These are phyloP conservation scores for Catonia carolina DNA, from an alignment of 2,888 invertebrate genomes.

Conservation along the genomic window DNA sequence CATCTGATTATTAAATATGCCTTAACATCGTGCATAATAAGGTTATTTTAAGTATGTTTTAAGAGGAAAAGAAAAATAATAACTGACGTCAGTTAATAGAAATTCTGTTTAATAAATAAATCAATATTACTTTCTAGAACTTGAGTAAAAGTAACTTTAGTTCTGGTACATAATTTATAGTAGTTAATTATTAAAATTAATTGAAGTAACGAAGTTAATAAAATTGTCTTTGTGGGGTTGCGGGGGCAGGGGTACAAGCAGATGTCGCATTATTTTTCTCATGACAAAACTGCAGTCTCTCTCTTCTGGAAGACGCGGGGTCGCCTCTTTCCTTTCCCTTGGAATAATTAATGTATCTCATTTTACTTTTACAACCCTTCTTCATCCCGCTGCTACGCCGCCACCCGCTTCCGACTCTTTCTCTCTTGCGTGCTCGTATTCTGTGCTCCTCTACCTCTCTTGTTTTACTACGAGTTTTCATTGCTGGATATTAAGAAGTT, in stretches of 20 bases:
- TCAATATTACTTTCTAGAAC: too few relatives aligned
- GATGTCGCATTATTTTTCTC: constrained; percentile 12
- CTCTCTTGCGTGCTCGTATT: background rate
- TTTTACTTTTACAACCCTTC: constrained; percentile 34
- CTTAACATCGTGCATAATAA: too few relatives aligned
- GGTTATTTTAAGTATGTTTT: too few relatives aligned
- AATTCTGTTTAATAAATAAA: too few relatives aligned
- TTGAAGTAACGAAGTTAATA: too few relatives aligned
- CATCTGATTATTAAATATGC: too few relatives aligned
- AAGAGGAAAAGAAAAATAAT: too few relatives aligned
- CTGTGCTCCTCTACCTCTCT: constrained; percentile 16
- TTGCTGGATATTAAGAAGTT: constrained; percentile 37
- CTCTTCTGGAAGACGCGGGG: background rate
- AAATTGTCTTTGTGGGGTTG: too few relatives aligned
- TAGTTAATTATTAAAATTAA: too few relatives aligned
- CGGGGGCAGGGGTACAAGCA: background rate
- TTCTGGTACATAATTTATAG: too few relatives aligned
- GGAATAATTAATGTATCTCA: constrained; percentile 36
- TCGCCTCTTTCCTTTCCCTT: background rate
- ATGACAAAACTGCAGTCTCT: constrained; percentile 7
- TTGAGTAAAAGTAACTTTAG: too few relatives aligned
- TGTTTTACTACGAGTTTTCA: constrained; percentile 28
- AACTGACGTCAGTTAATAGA: too few relatives aligned
- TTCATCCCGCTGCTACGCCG: constrained; percentile 11
- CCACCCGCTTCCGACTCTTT: constrained; percentile 3